Evolutionary conservation across 2,888 invertebrate genomes (phyloP).

Genomic region (Metellina segmentata): DNA sequence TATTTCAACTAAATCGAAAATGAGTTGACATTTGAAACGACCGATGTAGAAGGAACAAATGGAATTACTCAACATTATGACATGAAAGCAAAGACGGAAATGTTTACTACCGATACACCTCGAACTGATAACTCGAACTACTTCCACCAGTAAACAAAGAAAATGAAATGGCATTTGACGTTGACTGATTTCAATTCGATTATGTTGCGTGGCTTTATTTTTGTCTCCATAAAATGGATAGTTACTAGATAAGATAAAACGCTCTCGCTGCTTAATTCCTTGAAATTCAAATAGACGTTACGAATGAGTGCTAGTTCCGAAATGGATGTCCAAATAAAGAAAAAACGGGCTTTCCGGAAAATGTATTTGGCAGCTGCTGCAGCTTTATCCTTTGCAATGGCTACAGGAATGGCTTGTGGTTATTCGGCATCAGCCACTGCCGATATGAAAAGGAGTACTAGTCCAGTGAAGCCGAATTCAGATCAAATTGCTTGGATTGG

Average conservation of each 20-base stretch:
- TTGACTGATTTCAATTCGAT: background rate
- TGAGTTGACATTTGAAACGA: too few species aligned
- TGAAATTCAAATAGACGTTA: background rate
- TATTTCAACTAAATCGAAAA: too few species aligned
- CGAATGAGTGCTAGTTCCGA: background rate
- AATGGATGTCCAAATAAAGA: background rate
- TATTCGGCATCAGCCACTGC: conserved; percentile 76
- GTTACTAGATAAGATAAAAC: background rate
- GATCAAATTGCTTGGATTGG: conserved; percentile 75
- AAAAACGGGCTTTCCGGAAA: conserved; percentile 38
- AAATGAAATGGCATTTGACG: background rate
- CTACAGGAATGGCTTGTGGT: conserved; percentile 73
- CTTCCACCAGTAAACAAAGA: background rate
- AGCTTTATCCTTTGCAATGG: conserved; percentile 49
- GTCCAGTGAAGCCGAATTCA: conserved; percentile 49
- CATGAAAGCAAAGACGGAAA: background rate
- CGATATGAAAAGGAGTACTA: conserved; percentile 59
- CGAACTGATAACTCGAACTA: background rate
- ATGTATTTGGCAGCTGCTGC: conserved; percentile 67
- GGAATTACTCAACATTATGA: background rate
- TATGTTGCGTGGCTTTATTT: background rate
- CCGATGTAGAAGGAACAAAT: background rate
- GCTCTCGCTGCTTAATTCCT: background rate
- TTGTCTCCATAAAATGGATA: background rate
- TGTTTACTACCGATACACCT: background rate